phyloP scores from a whole-genome alignment of 2,888 invertebrate genomes.

The Caenorhabditis doughertyi region DNA sequence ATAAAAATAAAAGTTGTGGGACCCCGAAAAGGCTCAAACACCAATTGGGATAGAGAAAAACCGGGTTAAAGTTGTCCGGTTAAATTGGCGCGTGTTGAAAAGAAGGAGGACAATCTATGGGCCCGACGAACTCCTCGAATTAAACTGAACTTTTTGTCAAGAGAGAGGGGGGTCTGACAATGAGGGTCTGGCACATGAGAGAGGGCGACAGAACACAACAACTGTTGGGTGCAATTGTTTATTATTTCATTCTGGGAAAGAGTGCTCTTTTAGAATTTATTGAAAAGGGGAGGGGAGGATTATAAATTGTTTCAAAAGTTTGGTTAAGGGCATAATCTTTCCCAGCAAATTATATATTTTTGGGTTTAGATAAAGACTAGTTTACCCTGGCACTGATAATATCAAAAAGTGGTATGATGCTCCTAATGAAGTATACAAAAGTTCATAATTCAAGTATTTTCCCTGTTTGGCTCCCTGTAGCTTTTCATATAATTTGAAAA shows the following conservation, averaged over 20 bases:
- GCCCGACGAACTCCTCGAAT: not conserved
- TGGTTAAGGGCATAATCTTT: too few species aligned
- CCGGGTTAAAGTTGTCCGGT: not conserved
- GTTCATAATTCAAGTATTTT: too few species aligned
- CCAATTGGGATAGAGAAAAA: constrained; percentile 26
- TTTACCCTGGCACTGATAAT: too few species aligned
- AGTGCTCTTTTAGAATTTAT: constrained; percentile 5
- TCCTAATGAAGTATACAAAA: too few species aligned
- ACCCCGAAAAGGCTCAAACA: constrained; percentile 15
- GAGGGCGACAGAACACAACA: constrained; percentile 5
- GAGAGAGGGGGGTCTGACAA: not conserved
- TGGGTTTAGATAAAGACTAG: too few species aligned
- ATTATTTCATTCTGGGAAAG: constrained; percentile 3
- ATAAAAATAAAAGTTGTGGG: constrained; percentile 16
- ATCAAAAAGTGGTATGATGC: too few species aligned
- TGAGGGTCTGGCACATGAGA: too few species aligned
- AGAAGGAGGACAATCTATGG: not conserved
- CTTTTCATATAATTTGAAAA: too few species aligned
- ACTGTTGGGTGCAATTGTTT: constrained; percentile 27
- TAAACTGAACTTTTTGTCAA: constrained; percentile 24
- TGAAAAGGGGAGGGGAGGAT: not conserved
- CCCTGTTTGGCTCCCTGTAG: too few species aligned
- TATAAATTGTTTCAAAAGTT: constrained; percentile 2
- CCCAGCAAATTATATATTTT: too few species aligned
- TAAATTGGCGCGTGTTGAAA: constrained; percentile 18